Conservation (phyloP, 1,140 invertebrate species). For the Rhizoglyphus robini region DNA sequence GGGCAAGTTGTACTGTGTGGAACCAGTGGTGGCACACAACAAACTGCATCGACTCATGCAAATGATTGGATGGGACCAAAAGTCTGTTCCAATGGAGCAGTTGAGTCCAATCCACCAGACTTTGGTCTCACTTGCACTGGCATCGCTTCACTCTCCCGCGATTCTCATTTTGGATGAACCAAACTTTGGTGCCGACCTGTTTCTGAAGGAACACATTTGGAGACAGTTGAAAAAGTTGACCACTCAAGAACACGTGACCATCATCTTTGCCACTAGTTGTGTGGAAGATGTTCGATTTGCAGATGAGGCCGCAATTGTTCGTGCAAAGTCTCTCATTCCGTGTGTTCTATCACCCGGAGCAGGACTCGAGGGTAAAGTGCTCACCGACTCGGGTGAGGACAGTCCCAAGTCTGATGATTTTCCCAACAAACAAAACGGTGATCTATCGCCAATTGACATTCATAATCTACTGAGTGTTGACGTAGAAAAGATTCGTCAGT, state of each 20-base stretch:
- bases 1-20: not conserved
- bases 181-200: constrained; percentile 10
- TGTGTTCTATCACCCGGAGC: not conserved
- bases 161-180: constrained; percentile 15
- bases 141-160: constrained; percentile 10
- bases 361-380: not conserved
- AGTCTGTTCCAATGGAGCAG: not conserved
- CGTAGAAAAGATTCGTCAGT: constrained; percentile 1
- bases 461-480: not conserved
- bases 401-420: no score
- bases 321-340: constrained; percentile 65
- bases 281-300: constrained; percentile 80
- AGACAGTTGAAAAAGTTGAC: constrained; percentile 66
- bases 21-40: not conserved
- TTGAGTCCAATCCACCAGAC: not conserved
- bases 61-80: not conserved
- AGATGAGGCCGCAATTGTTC: constrained; percentile 78
- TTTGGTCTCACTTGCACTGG: not conserved
- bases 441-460: not conserved
- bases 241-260: constrained; percentile 58
- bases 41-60: not conserved
- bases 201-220: constrained; percentile 48
- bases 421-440: no score
- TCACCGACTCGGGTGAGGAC: no score
- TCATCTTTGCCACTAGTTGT: constrained; percentile 88